phyloP scores from a whole-genome alignment of 2,888 invertebrate genomes.

The Leucoptera coffeella region DNA sequence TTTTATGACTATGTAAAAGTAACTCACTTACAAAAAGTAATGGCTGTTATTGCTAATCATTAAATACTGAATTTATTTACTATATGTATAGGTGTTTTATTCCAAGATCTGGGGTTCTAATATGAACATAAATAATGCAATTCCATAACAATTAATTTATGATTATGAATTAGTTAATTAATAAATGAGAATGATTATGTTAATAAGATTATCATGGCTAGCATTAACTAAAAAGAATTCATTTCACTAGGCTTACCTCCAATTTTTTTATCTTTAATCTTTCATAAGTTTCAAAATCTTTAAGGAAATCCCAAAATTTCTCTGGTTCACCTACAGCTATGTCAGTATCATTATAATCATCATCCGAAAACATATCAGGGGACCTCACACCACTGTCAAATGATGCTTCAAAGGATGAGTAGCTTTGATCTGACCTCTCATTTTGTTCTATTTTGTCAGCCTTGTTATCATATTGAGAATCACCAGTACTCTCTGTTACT shows the following conservation, averaged over 20 bases:
- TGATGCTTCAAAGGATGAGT: conserved; percentile 35
- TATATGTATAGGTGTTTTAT: not conserved
- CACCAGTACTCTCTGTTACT: conserved; percentile 21
- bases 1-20: not conserved
- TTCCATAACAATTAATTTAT: no score
- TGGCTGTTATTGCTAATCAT: not conserved
- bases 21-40: not conserved
- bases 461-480: conserved; percentile 20
- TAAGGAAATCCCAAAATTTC: conserved; percentile 30
- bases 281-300: conserved; percentile 30
- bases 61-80: not conserved
- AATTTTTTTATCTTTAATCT: conserved; percentile 29
- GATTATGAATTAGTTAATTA: no score
- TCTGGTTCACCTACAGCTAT: conserved; percentile 11
- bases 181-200: no score
- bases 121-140: no score
- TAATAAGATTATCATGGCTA: no score
- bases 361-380: conserved; percentile 64
- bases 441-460: conserved; percentile 17
- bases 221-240: no score
- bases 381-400: conserved; percentile 48
- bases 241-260: conserved; percentile 25
- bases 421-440: conserved; percentile 35
- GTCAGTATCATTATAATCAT: conserved; percentile 32
- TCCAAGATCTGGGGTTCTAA: no score